A percentile compares a stretch with the other conserved stretches of the same genome.
Evolutionary conservation across 2,888 invertebrate genomes (phyloP).

Genomic region (Xestia rhomboidea): DNA sequence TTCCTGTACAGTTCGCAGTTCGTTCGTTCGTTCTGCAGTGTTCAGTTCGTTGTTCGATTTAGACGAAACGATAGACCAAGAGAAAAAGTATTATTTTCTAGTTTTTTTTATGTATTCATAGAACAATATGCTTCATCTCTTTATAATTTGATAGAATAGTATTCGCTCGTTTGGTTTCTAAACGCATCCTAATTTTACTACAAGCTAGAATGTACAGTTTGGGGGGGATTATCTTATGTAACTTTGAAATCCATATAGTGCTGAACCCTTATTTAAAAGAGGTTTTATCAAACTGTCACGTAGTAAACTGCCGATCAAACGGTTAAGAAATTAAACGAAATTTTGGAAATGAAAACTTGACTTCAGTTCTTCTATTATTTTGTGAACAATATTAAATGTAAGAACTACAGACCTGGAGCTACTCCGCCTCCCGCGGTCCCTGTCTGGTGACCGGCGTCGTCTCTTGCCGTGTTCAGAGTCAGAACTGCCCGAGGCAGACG

Average conservation of each 20-base stretch:
- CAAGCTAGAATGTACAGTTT: neutral
- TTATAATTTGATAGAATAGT: neutral
- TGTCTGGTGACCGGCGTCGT: constrained; percentile 71
- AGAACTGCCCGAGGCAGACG: constrained; percentile 72
- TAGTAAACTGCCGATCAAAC: neutral
- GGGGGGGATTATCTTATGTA: neutral
- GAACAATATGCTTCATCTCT: too few relatives aligned
- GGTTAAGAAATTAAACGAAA: neutral
- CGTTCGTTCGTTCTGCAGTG: too few relatives aligned
- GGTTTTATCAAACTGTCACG: neutral
- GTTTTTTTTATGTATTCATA: neutral
- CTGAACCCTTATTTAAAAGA: neutral
- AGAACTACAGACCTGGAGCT: constrained; percentile 70
- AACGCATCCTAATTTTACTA: neutral
- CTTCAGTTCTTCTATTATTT: neutral
- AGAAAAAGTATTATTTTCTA: neutral
- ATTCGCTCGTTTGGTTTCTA: neutral
- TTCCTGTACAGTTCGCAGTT: neutral
- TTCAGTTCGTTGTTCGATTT: too few relatives aligned
- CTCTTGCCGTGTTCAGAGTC: constrained; percentile 70
- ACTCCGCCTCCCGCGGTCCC: constrained; percentile 75
- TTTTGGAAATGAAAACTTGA: neutral
- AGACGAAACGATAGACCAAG: neutral
- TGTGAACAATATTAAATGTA: neutral
- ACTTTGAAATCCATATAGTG: neutral